Evolutionary conservation across 92 coral and sea anemone genomes (phyloP).

Genomic region (Zoanthus sociatus): DNA sequence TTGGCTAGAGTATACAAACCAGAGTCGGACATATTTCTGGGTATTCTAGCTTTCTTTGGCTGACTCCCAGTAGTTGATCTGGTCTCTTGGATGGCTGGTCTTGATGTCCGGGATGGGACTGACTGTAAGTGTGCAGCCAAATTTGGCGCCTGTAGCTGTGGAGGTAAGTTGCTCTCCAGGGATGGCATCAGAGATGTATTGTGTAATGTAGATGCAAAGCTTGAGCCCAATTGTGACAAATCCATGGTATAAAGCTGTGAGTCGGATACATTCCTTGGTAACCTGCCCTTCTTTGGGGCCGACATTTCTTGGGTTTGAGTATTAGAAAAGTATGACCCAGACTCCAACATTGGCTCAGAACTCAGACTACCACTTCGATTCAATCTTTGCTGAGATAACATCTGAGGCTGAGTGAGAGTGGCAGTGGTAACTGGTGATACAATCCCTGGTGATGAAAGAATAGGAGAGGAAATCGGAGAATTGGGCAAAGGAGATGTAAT

Average conservation of each 20-base stretch:
- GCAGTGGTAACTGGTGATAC: slow-evolving; percentile 3
- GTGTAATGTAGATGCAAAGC: slow-evolving; percentile 43
- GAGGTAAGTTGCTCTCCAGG: slow-evolving; percentile 77
- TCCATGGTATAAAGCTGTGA: slow-evolving; percentile 88
- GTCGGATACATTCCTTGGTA: slow-evolving; percentile 95
- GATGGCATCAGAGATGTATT: slow-evolving; percentile 69
- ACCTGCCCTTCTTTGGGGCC: slow-evolving; percentile 62
- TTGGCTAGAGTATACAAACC: slow-evolving; percentile 72
- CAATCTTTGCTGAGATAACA: slow-evolving; percentile 5
- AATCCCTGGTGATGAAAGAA: slow-evolving; percentile 12
- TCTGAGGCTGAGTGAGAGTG: slow-evolving; percentile 1
- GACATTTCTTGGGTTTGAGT: slow-evolving; percentile 18
- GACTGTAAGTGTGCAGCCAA: slow-evolving; percentile 95
- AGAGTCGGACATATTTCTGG: slow-evolving; percentile 97
- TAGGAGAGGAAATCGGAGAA: slow-evolving; percentile 24
- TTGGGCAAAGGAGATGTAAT: slow-evolving; percentile 21
- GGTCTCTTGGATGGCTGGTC: slow-evolving; percentile 61
- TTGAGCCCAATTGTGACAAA: slow-evolving; percentile 72
- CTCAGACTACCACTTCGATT: slow-evolving; percentile 12
- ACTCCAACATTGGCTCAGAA: slow-evolving; percentile 19
- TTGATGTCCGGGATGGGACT: slow-evolving; percentile 65
- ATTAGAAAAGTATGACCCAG: slow-evolving; percentile 3
- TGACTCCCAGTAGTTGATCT: slow-evolving; percentile 62
- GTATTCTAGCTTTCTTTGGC: slow-evolving; percentile 88
- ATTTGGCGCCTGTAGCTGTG: slow-evolving; percentile 97